These are phyloP conservation scores for Calliscelio sp. DNA, from an alignment of 2,888 invertebrate species.

Conservation along the genomic window DNA sequence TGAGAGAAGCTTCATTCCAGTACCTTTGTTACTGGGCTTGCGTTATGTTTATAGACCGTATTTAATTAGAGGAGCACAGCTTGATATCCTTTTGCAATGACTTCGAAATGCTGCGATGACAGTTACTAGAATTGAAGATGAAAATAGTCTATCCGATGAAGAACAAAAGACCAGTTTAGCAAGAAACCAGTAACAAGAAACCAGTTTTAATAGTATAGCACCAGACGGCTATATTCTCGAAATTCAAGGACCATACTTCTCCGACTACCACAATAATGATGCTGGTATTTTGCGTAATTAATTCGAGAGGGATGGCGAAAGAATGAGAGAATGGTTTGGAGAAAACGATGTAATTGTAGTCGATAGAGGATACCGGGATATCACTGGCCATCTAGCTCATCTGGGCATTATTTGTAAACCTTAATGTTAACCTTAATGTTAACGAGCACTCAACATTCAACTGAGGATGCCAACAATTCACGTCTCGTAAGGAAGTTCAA, in stretches of 20 bases:
- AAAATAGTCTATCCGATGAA: conserved; percentile 56
- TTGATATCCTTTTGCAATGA: conserved; percentile 52
- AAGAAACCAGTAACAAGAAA: too few species aligned
- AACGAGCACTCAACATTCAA: conserved; percentile 57
- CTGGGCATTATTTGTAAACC: conserved; percentile 44
- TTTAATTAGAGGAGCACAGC: conserved; percentile 34
- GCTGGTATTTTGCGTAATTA: conserved; percentile 37
- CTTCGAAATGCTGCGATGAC: conserved; percentile 43
- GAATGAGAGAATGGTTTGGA: conserved; percentile 54
- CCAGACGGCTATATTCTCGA: conserved; percentile 54
- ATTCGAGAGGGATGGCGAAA: conserved; percentile 26
- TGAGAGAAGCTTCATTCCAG: conserved; percentile 32
- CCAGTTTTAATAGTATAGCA: conserved; percentile 67
- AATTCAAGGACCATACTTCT: conserved; percentile 38
- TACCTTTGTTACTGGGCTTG: conserved; percentile 48
- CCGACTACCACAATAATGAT: conserved; percentile 26
- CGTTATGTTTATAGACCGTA: conserved; percentile 47
- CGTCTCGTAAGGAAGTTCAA: too few species aligned
- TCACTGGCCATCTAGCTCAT: conserved; percentile 21
- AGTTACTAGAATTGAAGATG: conserved; percentile 34
- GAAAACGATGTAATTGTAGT: conserved; percentile 61
- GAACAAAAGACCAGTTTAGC: too few species aligned
- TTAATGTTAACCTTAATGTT: conserved; percentile 30
- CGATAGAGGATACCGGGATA: conserved; percentile 68
- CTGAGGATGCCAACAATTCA: conserved; percentile 68